Base-by-base conservation (phyloP, 2,888 invertebrate genomes). In the Drosophila fungiperda region DNA sequence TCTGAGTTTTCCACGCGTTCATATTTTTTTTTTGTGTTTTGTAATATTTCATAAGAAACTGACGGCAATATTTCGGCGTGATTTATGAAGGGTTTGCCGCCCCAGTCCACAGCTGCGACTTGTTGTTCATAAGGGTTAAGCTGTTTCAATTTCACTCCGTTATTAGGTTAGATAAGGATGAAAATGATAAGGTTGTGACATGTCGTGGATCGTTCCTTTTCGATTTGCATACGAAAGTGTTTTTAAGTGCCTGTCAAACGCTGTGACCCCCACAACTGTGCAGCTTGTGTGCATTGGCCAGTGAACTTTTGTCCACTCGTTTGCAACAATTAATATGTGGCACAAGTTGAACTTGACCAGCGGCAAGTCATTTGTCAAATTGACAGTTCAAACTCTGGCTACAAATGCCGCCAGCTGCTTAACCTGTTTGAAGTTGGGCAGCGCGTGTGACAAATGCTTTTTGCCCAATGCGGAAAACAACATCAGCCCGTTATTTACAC, bases 131-230 rank as follows among this genome's bases (percentile, higher is more conserved):
- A 88, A 88, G 89, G 87, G 87, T 88, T 87, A 87, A 87, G 90
- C 90, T 85, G 89, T 89, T 89, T 84, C 85, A 82, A 85, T 89
- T 87, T 87, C 85, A 82, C 69, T 70, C 73, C 69, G 78, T 87
- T 87, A 85, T 85, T 85, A 85, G 89, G 78, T 87, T 76, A 87
- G 87, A 79, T 79, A 73, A 76, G 72, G 77, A 80, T 79, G 82
- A 81, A 80, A 85, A 85, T 82, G 89, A 87, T 89, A 68, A 87
- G 85, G 80, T 82, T 83, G 80, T 85, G 89, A 87, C 85, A 85
- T 68, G 52, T 68, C 57, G 49, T 55, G 58, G 74, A 80, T 68
- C 75, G 77, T 55, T 36, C 32, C 55, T 17, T 1, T 32, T 20
- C 33, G 66, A 54, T 79, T 79, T 70, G 54, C 81, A 80, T 78